These are phyloP conservation scores for Timema cristinae DNA, from an alignment of 2,888 invertebrate genomes.

Conservation along the genomic window DNA sequence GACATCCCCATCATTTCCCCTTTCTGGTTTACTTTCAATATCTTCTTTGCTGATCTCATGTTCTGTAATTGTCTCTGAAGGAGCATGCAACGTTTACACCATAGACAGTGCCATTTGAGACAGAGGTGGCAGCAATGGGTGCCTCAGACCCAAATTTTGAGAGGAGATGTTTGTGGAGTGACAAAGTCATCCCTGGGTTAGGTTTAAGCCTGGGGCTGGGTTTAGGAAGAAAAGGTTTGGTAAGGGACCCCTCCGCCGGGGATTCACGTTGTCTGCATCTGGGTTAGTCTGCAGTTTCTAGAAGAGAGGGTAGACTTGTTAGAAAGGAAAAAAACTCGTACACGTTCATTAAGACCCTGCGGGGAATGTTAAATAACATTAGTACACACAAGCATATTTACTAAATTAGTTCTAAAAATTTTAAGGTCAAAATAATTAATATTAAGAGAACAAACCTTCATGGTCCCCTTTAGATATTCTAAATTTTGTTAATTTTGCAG, in stretches of 20 bases:
- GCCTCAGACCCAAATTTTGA: constrained; percentile 4
- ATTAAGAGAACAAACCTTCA: too few relatives aligned
- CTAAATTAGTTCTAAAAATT: too few relatives aligned
- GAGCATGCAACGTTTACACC: constrained; percentile 24
- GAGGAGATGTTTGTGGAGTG: constrained; percentile 19
- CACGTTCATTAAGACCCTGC: background rate
- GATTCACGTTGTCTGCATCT: constrained; percentile 25
- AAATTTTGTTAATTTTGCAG: too few relatives aligned
- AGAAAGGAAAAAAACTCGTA: constrained; percentile 24
- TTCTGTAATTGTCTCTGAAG: constrained; percentile 20
- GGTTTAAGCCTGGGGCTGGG: constrained; percentile 27
- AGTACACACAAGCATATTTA: too few relatives aligned
- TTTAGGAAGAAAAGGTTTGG: constrained; percentile 21
- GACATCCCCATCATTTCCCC: constrained; percentile 38
- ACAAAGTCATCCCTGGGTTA: constrained; percentile 10
- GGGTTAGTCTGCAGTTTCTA: constrained; percentile 31
- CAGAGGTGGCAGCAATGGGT: constrained; percentile 10
- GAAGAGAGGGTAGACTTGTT: constrained; percentile 31
- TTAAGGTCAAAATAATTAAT: too few relatives aligned
- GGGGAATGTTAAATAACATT: too few relatives aligned
- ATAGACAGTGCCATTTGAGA: constrained; percentile 14
- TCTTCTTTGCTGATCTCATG: background rate
- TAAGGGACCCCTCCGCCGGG: constrained; percentile 27
- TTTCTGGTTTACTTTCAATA: constrained; percentile 17
- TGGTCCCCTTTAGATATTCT: too few relatives aligned